Evolutionary conservation across 1,140 invertebrate genomes (phyloP), one percentile per base, ranked within the genome.

Genomic region (Chymomyza costata): DNA sequence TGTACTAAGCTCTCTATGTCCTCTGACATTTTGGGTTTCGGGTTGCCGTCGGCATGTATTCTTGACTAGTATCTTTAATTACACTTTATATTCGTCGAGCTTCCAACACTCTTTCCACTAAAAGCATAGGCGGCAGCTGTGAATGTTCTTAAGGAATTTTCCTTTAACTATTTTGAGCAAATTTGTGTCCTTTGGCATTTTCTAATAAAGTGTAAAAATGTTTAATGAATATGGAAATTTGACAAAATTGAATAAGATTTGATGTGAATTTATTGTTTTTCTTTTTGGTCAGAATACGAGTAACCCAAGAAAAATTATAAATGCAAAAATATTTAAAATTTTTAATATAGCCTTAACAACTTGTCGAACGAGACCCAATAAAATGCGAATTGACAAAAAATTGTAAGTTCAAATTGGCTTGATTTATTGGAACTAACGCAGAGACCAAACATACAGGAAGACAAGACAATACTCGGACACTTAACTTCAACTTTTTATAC

Each of bases 31-130:
- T 6, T 28, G 25, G 5, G 10, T 6, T 28, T 10, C 5, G 5
- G 5, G 10, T 28, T 28, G 25, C 25, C 25, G 5, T 28, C 5
- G 5, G 10, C 25, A 71, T 80, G 81, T 80, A 74, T 80, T 68
- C 74, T 73, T 74, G 68, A 74, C 74, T 80, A 74, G 74, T 80
- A 81, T 73, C 74, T 70, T 80, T 73, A 80, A 73, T 80, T 68
- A 80, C 73, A 80, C 73, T 80, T 74, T 76, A 64, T 68, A 80
- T 80, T 80, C 64, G 68, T 80, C 55, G 60, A 61, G 51, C 46
- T 48, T 53, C 18, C 44, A 31, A 25, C 46, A 52, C 51, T 50
- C 37, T 53, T 50, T 21, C 67, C 57, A 51, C 54, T 68, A 57
- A 48, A 28, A 28, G 46, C 38, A 57, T 44, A 62, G 53, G 43